phyloP scores from a whole-genome alignment of 2,797 vertebrate species.

The Petrocephalus sullivani region DNA sequence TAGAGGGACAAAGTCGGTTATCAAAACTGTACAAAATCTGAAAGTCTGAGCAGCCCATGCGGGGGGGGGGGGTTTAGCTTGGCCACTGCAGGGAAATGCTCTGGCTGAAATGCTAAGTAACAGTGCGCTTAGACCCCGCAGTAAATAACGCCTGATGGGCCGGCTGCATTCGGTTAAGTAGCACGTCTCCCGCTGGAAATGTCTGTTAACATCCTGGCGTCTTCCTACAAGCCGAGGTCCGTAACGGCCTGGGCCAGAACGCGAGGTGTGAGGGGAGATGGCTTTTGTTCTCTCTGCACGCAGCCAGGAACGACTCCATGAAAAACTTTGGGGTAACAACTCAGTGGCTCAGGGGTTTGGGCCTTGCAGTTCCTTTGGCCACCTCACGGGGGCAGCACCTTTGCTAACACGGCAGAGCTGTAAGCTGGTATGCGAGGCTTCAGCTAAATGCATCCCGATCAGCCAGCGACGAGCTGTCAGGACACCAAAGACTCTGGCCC shows the following conservation, averaged over 20 bases:
- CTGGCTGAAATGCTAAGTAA: not conserved
- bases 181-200: not conserved
- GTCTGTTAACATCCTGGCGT: not conserved
- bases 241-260: not conserved
- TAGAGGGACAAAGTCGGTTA: not conserved
- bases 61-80: not conserved
- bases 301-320: not conserved
- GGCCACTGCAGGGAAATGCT: not conserved
- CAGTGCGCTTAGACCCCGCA: not conserved
- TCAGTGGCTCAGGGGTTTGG: not conserved
- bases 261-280: not conserved
- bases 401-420: not conserved
- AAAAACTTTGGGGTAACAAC: not conserved
- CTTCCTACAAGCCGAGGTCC: not conserved
- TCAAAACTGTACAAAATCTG: not conserved
- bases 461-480: not conserved
- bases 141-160: not conserved
- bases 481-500: not conserved
- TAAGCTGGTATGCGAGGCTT: not conserved
- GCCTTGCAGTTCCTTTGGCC: not conserved
- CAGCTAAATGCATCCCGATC: not conserved
- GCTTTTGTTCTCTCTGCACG: not conserved
- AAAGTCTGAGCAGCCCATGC: not conserved
- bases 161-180: not conserved
- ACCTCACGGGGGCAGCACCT: not conserved